These are phyloP conservation scores for Pseudopipra pipra DNA, from an alignment of 2,113 vertebrate species.

Conservation along the genomic window DNA sequence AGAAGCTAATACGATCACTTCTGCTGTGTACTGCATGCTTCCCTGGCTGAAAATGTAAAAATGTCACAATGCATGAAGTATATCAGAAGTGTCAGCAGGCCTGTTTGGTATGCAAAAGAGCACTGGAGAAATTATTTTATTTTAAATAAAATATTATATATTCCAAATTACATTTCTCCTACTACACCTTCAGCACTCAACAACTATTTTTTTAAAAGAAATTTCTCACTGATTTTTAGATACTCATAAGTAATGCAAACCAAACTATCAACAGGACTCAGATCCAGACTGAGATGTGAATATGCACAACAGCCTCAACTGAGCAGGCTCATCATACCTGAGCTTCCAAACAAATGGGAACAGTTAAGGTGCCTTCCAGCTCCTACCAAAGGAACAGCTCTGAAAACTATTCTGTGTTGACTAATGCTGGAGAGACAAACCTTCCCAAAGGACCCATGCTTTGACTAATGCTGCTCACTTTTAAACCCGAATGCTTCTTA, in stretches of 20 bases:
- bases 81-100: neutral
- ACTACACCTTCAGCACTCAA: neutral
- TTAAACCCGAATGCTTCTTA: neutral
- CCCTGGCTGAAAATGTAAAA: slow-evolving; percentile 26
- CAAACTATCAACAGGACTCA: neutral
- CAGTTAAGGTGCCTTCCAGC: neutral
- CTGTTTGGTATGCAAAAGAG: neutral
- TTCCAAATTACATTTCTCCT: neutral
- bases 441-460: neutral
- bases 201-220: neutral
- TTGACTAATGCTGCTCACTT: neutral
- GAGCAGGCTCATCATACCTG: neutral
- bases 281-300: neutral
- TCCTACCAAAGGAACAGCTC: neutral
- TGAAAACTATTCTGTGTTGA: neutral
- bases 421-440: neutral
- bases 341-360: neutral
- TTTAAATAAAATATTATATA: neutral
- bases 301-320: neutral
- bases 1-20: slow-evolving; percentile 38
- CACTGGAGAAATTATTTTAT: neutral
- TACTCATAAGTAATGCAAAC: neutral
- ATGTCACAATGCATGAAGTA: neutral
- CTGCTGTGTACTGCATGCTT: neutral
- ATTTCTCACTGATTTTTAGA: neutral